phyloP scores from a whole-genome alignment of 2,797 vertebrate species.

The Siniperca obscura region DNA sequence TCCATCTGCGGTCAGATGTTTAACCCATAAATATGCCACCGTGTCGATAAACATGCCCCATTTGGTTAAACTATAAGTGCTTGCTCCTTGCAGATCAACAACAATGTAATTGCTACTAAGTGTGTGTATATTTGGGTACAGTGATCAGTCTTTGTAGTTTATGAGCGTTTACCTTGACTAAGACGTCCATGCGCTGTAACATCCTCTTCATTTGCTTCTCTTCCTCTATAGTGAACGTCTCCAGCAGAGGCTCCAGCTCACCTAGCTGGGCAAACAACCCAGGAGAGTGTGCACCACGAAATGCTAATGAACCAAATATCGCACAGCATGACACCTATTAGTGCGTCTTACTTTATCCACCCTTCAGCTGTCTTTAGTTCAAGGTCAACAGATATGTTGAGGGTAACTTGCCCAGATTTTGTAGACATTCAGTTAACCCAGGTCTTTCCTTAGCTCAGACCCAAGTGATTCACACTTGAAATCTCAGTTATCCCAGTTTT shows the following conservation, averaged over 20 bases:
- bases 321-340: slow-evolving; percentile 26
- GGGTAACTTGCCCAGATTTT: not conserved
- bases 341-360: slow-evolving; percentile 15
- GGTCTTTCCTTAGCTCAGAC: not conserved
- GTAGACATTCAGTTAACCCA: not conserved
- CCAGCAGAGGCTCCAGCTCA: slow-evolving; percentile 89
- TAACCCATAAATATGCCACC: not conserved
- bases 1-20: not conserved
- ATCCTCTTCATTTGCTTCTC: slow-evolving; percentile 92
- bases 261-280: slow-evolving; percentile 82
- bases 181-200: slow-evolving; percentile 89
- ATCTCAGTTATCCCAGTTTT: not conserved
- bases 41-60: not conserved
- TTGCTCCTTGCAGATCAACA: slow-evolving; percentile 11
- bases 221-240: slow-evolving; percentile 87
- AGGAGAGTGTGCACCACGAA: slow-evolving; percentile 3
- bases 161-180: slow-evolving; percentile 85
- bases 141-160: not conserved
- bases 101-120: not conserved
- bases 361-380: slow-evolving; percentile 13
- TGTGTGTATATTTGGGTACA: not conserved
- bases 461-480: not conserved
- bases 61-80: not conserved
- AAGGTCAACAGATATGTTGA: slow-evolving; percentile 2
- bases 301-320: slow-evolving; percentile 35